phyloP scores from a whole-genome alignment of 2,113 vertebrate species.

The rat (Rattus norvegicus) region DNA sequence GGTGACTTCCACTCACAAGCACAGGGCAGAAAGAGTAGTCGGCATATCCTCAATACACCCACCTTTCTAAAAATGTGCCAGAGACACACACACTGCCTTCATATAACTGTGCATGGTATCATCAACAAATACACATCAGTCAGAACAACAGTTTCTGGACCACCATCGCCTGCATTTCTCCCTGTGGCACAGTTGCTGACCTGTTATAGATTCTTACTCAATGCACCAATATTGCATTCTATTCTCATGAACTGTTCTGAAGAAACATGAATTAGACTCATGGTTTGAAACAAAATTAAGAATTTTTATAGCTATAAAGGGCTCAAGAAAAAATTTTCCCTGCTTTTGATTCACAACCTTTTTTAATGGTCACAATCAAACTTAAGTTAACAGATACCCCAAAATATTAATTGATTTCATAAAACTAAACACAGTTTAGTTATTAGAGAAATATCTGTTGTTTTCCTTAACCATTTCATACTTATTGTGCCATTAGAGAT shows the following conservation, averaged over 20 bases:
- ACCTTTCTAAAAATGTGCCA: not conserved
- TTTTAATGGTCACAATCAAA: not conserved
- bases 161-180: not conserved
- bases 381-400: not conserved
- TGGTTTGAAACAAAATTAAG: slow-evolving; percentile 19
- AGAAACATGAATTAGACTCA: not conserved
- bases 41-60: not conserved
- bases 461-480: not conserved
- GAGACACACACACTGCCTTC: not conserved
- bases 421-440: not conserved
- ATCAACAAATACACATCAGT: not conserved
- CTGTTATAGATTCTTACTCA: not conserved
- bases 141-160: not conserved
- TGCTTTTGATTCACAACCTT: not conserved
- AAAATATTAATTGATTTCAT: not conserved
- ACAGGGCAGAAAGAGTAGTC: not conserved
- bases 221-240: not conserved
- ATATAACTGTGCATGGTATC: not conserved
- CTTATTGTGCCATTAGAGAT: not conserved
- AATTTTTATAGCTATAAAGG: not conserved
- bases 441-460: not conserved
- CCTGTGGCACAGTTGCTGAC: not conserved
- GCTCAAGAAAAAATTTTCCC: not conserved
- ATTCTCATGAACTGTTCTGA: not conserved
- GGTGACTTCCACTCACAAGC: not conserved